Percentiles rank a stretch among this genome's conserved stretches.
phyloP scores from a whole-genome alignment of 1,140 invertebrate species.

The Drosophila auraria region DNA sequence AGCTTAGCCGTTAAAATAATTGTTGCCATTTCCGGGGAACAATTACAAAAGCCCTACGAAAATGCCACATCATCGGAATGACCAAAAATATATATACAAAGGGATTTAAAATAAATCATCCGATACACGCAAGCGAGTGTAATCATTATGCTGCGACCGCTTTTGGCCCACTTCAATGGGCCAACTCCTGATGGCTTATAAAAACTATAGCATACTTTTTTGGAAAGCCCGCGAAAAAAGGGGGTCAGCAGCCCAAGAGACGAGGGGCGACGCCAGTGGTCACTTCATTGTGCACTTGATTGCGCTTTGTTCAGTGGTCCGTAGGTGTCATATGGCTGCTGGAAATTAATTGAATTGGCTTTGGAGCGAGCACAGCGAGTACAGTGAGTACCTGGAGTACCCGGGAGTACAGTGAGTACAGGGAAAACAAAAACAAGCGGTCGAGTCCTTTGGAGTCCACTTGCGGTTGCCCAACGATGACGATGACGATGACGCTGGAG shows the following conservation, averaged over 20 bases:
- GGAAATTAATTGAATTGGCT: constrained; percentile 83
- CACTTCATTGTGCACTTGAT: constrained; percentile 59
- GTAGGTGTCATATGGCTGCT: constrained; percentile 79
- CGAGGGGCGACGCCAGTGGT: constrained; percentile 1
- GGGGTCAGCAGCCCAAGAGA: constrained; percentile 9
- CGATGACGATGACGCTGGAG: constrained; percentile 44
- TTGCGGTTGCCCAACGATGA: constrained; percentile 70
- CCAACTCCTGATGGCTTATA: constrained; percentile 35
- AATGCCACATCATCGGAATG: constrained; percentile 33
- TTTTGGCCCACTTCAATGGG: constrained; percentile 30
- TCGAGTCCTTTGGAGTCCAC: constrained; percentile 54
- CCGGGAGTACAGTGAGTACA: constrained; percentile 47
- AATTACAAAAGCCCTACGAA: constrained; percentile 11
- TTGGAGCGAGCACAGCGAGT: constrained; percentile 50
- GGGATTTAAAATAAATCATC: constrained; percentile 49
- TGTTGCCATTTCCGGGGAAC: neutral
- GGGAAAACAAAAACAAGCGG: constrained; percentile 43
- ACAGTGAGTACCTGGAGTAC: constrained; percentile 46
- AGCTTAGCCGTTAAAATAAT: constrained; percentile 13
- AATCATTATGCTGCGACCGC: constrained; percentile 40
- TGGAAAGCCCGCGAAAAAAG: constrained; percentile 8
- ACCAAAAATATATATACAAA: constrained; percentile 21
- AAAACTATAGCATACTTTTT: constrained; percentile 44
- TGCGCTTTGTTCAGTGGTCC: constrained; percentile 72
- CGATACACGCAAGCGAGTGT: constrained; percentile 28